A percentile compares a stretch with the other conserved stretches of the same genome.
phyloP scores from a whole-genome alignment of 2,797 vertebrate genomes.

The Distichodus sexfasciatus region DNA sequence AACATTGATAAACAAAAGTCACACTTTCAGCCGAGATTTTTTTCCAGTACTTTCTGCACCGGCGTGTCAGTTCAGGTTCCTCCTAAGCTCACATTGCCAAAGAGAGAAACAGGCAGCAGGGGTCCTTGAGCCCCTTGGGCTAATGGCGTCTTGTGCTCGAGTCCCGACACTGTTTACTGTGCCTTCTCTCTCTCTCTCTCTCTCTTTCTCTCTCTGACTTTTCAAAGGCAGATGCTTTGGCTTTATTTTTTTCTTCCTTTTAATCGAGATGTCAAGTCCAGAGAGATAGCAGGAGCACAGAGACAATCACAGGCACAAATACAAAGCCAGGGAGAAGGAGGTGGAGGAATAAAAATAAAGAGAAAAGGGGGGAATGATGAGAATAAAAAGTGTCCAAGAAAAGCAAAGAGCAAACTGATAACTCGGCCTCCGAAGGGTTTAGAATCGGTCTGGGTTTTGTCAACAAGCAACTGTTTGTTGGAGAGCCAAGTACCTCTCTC shows the following conservation, averaged over 20 bases:
- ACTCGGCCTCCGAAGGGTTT: conserved; percentile 31
- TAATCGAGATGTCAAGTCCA: too few species aligned
- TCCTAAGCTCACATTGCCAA: background rate
- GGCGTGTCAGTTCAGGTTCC: background rate
- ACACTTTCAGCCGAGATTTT: background rate
- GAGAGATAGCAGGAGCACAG: too few species aligned
- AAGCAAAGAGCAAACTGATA: conserved; percentile 41
- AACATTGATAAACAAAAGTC: background rate
- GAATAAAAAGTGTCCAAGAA: conserved; percentile 15
- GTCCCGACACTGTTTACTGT: too few species aligned
- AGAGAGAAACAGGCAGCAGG: background rate
- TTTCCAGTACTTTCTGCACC: background rate
- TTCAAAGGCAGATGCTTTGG: too few species aligned
- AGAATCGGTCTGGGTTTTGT: conserved; percentile 59
- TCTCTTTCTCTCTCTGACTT: too few species aligned
- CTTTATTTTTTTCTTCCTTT: too few species aligned
- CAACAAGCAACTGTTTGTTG: conserved; percentile 83
- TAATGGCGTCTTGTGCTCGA: too few species aligned
- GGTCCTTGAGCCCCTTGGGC: too few species aligned
- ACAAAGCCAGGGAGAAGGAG: conserved; percentile 16
- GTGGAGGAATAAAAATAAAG: background rate
- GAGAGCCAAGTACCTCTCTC: conserved; percentile 69
- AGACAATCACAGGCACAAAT: background rate
- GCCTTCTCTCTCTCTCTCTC: too few species aligned
- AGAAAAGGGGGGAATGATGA: conserved; percentile 11